Evolutionary conservation across 2,797 vertebrate species (phyloP).

Genomic region (Zenarchopterus dispar): DNA sequence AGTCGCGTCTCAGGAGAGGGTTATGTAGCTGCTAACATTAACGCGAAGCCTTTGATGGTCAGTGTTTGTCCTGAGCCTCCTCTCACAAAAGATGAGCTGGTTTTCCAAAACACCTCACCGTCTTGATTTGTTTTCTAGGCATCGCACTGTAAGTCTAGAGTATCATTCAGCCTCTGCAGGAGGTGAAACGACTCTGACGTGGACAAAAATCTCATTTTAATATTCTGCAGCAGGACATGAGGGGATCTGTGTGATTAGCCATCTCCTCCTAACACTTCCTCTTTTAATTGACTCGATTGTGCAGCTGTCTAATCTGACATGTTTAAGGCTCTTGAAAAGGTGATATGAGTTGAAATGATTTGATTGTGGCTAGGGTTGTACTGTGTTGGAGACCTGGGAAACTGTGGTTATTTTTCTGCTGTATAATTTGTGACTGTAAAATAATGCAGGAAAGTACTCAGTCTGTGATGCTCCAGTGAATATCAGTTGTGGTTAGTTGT

Average conservation of each 20-base stretch:
- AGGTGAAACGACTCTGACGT: background rate
- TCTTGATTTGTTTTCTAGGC: background rate
- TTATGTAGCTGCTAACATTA: constrained; percentile 6
- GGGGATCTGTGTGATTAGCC: background rate
- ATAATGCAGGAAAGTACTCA: too few species aligned
- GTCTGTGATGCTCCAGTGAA: too few species aligned
- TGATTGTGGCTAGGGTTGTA: too few species aligned
- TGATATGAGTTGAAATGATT: too few species aligned
- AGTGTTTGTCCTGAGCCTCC: background rate
- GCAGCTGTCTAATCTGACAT: background rate
- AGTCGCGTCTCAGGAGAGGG: background rate
- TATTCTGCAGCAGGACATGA: constrained; percentile 3
- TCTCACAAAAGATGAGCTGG: background rate
- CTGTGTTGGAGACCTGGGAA: too few species aligned
- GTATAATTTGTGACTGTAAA: too few species aligned
- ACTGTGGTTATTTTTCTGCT: too few species aligned
- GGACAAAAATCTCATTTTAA: background rate
- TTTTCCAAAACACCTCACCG: background rate
- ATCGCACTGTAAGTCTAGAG: too few species aligned
- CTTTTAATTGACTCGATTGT: background rate
- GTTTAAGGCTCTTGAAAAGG: too few species aligned
- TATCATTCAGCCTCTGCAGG: background rate
- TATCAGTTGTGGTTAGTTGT: too few species aligned
- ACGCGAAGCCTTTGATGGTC: background rate
- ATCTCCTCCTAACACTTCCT: background rate